phyloP scores from a whole-genome alignment of 2,113 vertebrate species.

The Mungos mungo region DNA sequence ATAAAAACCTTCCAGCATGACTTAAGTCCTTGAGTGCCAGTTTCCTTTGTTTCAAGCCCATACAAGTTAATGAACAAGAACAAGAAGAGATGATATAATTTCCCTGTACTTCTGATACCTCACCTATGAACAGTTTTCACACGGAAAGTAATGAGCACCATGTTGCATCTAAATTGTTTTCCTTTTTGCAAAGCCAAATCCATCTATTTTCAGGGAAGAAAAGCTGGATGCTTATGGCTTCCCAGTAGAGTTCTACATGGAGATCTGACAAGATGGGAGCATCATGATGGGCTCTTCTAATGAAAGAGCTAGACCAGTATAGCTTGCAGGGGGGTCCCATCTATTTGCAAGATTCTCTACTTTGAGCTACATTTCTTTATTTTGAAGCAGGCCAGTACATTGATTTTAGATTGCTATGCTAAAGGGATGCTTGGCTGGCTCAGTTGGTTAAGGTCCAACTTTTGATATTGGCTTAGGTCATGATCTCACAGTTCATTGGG shows the following conservation, averaged over 20 bases:
- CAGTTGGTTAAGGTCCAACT: too few species aligned
- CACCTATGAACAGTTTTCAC: background rate
- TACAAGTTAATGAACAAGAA: background rate
- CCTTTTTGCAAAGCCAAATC: background rate
- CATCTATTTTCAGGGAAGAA: background rate
- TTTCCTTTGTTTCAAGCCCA: constrained; percentile 26
- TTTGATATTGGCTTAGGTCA: too few species aligned
- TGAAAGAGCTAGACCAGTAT: background rate
- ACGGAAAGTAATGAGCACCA: background rate
- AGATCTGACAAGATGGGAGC: background rate
- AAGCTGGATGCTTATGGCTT: background rate
- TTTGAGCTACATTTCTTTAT: background rate
- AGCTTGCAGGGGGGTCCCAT: background rate
- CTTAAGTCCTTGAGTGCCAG: background rate
- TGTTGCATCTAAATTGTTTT: constrained; percentile 39
- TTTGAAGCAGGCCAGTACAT: background rate
- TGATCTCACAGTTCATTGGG: too few species aligned
- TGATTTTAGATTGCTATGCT: background rate
- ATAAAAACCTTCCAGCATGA: background rate
- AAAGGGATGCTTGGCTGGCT: too few species aligned
- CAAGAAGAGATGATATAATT: background rate
- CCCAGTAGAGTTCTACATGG: background rate
- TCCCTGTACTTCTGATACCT: background rate
- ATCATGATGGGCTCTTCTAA: background rate
- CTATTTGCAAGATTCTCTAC: background rate